A percentile compares a stretch with the other conserved stretches of the same genome.
Evolutionary conservation across 2,113 vertebrate genomes (phyloP).

Genomic region (Ariopsis seemanni): DNA sequence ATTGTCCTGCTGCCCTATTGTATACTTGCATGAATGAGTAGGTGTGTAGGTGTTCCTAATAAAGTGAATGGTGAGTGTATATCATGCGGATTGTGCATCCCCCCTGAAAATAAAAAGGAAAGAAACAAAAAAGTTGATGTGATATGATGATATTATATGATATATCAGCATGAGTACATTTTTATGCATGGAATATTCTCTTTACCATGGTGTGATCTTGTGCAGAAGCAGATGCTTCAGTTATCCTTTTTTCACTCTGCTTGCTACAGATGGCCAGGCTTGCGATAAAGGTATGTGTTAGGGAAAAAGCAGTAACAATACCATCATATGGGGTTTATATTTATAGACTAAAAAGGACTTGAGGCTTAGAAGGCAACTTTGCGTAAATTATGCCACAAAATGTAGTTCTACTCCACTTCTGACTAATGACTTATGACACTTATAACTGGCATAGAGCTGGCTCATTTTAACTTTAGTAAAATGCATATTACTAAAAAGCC

Average conservation of each 20-base stretch:
- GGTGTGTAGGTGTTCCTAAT: neutral
- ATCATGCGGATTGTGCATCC: neutral
- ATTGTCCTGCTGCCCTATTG: neutral
- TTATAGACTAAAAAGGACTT: neutral
- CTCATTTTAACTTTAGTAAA: too few species aligned
- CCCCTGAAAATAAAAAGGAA: too few species aligned
- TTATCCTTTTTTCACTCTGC: slow-evolving; percentile 75
- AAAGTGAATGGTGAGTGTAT: neutral
- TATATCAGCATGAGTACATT: neutral
- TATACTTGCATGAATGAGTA: neutral
- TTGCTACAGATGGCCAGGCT: slow-evolving; percentile 84
- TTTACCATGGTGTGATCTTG: neutral
- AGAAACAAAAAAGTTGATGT: neutral
- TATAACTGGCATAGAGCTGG: too few species aligned
- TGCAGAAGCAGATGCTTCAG: slow-evolving; percentile 29
- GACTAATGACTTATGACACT: neutral
- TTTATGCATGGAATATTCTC: neutral
- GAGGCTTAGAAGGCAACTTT: neutral
- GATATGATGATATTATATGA: slow-evolving; percentile 8
- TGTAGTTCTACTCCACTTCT: neutral
- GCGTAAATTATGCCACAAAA: neutral
- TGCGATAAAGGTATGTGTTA: slow-evolving; percentile 85
- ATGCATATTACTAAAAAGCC: too few species aligned
- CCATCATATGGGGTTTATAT: neutral
- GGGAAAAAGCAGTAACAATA: neutral